Percentiles rank a stretch among this genome's conserved stretches.
Conservation (phyloP, 2,888 invertebrate species). For the Sinhomidia bicolor region DNA sequence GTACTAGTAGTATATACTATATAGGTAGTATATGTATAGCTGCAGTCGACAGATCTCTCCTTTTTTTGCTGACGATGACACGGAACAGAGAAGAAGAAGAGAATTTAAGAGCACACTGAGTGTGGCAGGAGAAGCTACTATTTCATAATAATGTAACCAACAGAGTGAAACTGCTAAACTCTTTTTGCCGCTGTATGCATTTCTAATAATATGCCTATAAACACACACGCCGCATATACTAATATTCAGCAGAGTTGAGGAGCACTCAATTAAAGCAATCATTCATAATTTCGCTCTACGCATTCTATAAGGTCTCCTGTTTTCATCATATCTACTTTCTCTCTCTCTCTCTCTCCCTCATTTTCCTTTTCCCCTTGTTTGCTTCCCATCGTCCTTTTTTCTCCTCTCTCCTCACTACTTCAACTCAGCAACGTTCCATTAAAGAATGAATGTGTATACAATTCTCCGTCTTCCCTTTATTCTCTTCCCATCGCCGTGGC, state of each 20-base stretch:
- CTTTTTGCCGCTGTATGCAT: constrained; percentile 16
- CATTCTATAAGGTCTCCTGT: constrained; percentile 47
- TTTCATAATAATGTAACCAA: constrained; percentile 29
- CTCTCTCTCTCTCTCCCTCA: neutral
- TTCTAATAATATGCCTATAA: neutral
- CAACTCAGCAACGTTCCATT: neutral
- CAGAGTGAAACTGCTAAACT: constrained; percentile 19
- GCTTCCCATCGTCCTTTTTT: neutral
- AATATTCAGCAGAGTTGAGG: constrained; percentile 27
- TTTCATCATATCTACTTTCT: constrained; percentile 37
- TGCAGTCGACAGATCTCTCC: constrained; percentile 63
- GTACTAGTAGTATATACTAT: too few relatives aligned
- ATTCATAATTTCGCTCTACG: constrained; percentile 71
- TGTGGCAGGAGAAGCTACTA: neutral
- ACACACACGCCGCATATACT: neutral
- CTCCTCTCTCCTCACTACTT: too few relatives aligned
- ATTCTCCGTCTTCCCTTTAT: neutral
- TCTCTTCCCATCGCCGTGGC: neutral
- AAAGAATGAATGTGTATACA: constrained; percentile 5
- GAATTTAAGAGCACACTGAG: constrained; percentile 42
- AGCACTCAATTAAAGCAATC: constrained; percentile 71
- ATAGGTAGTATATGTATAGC: too few relatives aligned
- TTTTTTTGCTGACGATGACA: constrained; percentile 41
- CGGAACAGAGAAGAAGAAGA: constrained; percentile 33
- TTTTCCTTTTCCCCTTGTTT: neutral